Evolutionary conservation across 1,140 invertebrate genomes (phyloP), one percentile per base, ranked within the genome.

Genomic region (Pogonomyrmex californicus): DNA sequence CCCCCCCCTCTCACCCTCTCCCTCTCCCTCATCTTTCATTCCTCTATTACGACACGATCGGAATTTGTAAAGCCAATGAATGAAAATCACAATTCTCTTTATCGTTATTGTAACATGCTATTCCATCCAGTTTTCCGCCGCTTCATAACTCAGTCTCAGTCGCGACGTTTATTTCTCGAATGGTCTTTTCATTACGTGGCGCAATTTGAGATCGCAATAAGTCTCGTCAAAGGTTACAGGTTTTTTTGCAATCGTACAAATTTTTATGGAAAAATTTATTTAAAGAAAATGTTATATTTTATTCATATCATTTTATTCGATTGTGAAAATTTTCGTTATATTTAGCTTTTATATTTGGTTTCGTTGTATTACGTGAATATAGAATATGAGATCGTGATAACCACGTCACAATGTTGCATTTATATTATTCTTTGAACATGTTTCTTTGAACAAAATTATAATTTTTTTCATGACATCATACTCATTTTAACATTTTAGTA

Each of bases 141-240:
- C 23, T 14, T 54, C 9, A 56, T 70, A 58, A 81, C 70, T 81
- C 47, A 81, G 56, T 70, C 9, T 33, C 12, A 12, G 12, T 68
- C 0, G 47, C 36, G 77, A 81, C 62, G 23, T 70, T 81, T 70
- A 70, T 44, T 81, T 70, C 49, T 14, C 51, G 14, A 70, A 81
- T 70, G 23, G 63, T 30, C 41, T 77, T 9, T 36, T 56, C 38
- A 38, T 66, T 81, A 81, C 47, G 33, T 49, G n/a, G 23, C 7
- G 51, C 65, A 68, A 70, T 70, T 81, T 33, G 36, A 70, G n/a
- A 56, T 56, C 14, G 47, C 36, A 66, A 81, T 81, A 70, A 81
- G 56, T 81, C 63, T 68, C 12, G 14, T 70, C 47, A 70, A 81
- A 68, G 36, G 56, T 49, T 10, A 12, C 10, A 14, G 36, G 41